phyloP scores from a whole-genome alignment of 2,797 vertebrate genomes.

The Luscinia luscinia region DNA sequence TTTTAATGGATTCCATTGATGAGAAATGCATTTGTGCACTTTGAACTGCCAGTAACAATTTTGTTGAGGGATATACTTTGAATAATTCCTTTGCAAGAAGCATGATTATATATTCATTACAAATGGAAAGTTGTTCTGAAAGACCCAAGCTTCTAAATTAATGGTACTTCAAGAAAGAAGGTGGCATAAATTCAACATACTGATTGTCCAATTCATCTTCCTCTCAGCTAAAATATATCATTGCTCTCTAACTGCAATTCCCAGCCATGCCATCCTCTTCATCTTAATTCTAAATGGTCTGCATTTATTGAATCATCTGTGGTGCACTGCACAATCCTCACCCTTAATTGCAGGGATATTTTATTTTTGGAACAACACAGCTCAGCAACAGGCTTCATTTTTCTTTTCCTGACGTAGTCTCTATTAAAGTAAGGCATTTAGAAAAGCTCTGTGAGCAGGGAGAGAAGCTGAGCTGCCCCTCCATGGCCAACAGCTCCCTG shows the following conservation, averaged over 20 bases:
- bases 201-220: neutral
- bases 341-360: slow-evolving; percentile 15
- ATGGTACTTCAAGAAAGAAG: slow-evolving; percentile 12
- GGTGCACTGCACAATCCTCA: neutral
- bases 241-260: neutral
- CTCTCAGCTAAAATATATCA: neutral
- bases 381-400: slow-evolving; percentile 31
- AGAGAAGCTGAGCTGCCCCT: slow-evolving; percentile 16
- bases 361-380: slow-evolving; percentile 32
- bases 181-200: neutral
- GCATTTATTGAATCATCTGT: neutral
- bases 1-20: neutral
- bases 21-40: slow-evolving; percentile 12
- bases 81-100: slow-evolving; percentile 5
- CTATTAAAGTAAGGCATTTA: neutral
- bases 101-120: neutral
- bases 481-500: neutral
- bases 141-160: neutral
- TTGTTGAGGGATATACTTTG: neutral
- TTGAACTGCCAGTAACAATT: neutral
- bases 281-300: slow-evolving; percentile 27
- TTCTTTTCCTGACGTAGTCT: neutral
- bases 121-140: neutral
- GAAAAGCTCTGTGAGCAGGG: neutral
- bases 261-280: neutral